Evolutionary conservation across 2,113 vertebrate genomes (phyloP).

Genomic region (Sinocyclocheilus anophthalmus): DNA sequence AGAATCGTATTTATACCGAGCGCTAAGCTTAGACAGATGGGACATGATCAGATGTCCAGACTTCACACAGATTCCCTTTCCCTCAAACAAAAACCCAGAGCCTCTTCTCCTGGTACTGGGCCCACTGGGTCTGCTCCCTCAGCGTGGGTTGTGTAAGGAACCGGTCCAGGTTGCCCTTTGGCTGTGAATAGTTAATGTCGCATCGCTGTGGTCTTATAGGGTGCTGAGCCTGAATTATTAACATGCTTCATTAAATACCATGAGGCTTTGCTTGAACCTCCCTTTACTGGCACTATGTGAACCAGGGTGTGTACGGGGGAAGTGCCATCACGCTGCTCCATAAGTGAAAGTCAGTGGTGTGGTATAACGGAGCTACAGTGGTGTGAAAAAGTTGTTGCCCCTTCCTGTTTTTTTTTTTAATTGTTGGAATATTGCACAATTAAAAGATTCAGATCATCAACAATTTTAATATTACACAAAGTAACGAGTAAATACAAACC

Average conservation of each 20-base stretch:
- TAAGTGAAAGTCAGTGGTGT: slow-evolving; percentile 56
- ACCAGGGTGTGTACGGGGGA: slow-evolving; percentile 18
- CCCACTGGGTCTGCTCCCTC: slow-evolving; percentile 39
- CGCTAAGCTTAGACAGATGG: slow-evolving; percentile 53
- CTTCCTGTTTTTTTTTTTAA: no score
- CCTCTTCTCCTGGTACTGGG: slow-evolving; percentile 27
- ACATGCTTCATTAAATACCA: slow-evolving; percentile 68
- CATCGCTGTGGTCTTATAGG: slow-evolving; percentile 59
- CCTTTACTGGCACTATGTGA: neutral
- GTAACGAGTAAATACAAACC: no score
- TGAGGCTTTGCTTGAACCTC: slow-evolving; percentile 45
- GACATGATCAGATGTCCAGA: slow-evolving; percentile 51
- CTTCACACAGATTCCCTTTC: slow-evolving; percentile 53
- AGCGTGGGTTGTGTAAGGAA: slow-evolving; percentile 52
- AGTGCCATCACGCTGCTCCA: slow-evolving; percentile 18
- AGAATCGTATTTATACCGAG: neutral
- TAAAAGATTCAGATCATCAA: no score
- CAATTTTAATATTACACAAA: no score
- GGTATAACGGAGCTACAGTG: neutral
- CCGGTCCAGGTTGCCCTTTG: slow-evolving; percentile 35
- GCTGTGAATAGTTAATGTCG: slow-evolving; percentile 71
- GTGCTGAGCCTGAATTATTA: slow-evolving; percentile 71
- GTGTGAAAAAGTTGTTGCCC: no score
- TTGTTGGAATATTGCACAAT: no score
- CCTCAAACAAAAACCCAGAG: slow-evolving; percentile 48